These are phyloP conservation scores for Tenodera sinensis DNA, from an alignment of 2,888 invertebrate species.

Conservation along the genomic window DNA sequence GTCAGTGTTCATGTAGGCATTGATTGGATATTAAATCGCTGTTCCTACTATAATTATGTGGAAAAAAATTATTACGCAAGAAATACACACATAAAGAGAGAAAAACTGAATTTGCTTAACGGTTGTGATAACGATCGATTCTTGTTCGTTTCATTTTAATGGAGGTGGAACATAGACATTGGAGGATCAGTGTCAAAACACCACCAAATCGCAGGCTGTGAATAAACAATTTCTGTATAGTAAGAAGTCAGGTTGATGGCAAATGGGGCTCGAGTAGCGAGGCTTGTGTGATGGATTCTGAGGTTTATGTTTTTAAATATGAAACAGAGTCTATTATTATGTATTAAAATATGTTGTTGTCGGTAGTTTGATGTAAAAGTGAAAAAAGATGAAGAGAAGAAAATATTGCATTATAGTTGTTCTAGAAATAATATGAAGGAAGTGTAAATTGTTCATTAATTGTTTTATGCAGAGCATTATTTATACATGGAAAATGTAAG, in stretches of 20 bases:
- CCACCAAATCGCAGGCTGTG: slow-evolving; percentile 34
- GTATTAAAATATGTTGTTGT: slow-evolving; percentile 17
- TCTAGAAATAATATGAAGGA: not conserved
- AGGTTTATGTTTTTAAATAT: slow-evolving; percentile 19
- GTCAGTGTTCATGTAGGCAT: not conserved
- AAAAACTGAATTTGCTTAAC: slow-evolving; percentile 21
- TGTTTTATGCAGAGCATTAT: slow-evolving; percentile 25
- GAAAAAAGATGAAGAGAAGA: not conserved
- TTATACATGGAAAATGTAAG: slow-evolving; percentile 22
- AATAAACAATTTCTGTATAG: slow-evolving; percentile 25
- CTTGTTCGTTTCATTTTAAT: slow-evolving; percentile 12
- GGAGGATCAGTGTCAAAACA: slow-evolving; percentile 19
- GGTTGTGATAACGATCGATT: slow-evolving; percentile 28
- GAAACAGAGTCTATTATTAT: slow-evolving; percentile 22
- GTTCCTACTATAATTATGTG: slow-evolving; percentile 23
- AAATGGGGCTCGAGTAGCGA: not conserved
- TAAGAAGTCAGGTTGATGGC: slow-evolving; percentile 15
- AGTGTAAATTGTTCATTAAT: slow-evolving; percentile 20
- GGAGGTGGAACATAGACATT: slow-evolving; percentile 20
- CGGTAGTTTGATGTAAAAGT: not conserved
- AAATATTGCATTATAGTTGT: slow-evolving; percentile 6
- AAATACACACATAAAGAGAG: not conserved
- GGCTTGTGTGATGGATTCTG: not conserved
- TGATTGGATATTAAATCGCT: slow-evolving; percentile 11
- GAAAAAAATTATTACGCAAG: not conserved